phyloP scores from a whole-genome alignment of 2,797 vertebrate species.

The Melanogrammus aeglefinus region DNA sequence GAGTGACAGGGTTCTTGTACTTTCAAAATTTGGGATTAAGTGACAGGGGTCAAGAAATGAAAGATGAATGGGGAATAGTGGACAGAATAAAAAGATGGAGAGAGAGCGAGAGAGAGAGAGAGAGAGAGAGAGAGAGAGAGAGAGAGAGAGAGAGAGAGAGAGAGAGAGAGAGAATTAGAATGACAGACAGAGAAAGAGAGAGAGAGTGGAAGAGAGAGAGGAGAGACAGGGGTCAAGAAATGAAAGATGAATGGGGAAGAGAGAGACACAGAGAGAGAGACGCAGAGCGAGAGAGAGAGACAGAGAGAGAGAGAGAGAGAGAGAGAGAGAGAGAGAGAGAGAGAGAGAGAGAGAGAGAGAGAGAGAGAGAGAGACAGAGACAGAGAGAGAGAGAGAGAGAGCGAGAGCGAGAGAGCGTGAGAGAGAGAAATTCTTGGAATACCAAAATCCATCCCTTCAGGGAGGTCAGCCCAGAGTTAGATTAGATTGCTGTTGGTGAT shows the following conservation, averaged over 20 bases:
- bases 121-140: too few species aligned
- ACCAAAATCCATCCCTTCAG: constrained; percentile 40
- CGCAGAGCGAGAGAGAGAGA: background rate
- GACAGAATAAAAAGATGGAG: background rate
- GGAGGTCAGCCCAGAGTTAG: constrained; percentile 42
- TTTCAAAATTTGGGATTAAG: background rate
- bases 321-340: background rate
- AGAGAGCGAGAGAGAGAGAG: background rate
- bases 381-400: background rate
- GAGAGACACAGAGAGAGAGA: too few species aligned
- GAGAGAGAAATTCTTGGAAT: background rate
- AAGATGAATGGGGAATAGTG: background rate
- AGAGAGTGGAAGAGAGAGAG: too few species aligned
- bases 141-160: too few species aligned
- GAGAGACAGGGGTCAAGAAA: too few species aligned
- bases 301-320: constrained; percentile 5
- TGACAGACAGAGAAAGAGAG: too few species aligned
- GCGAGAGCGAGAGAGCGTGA: background rate
- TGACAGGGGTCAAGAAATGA: background rate
- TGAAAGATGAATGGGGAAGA: too few species aligned
- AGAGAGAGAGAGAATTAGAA: too few species aligned
- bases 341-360: background rate
- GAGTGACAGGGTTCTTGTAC: background rate
- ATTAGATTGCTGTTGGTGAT: constrained; percentile 48
- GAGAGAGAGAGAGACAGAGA: background rate